Evolutionary conservation across 2,888 invertebrate genomes (phyloP).

Genomic region (Pollenia labialis): DNA sequence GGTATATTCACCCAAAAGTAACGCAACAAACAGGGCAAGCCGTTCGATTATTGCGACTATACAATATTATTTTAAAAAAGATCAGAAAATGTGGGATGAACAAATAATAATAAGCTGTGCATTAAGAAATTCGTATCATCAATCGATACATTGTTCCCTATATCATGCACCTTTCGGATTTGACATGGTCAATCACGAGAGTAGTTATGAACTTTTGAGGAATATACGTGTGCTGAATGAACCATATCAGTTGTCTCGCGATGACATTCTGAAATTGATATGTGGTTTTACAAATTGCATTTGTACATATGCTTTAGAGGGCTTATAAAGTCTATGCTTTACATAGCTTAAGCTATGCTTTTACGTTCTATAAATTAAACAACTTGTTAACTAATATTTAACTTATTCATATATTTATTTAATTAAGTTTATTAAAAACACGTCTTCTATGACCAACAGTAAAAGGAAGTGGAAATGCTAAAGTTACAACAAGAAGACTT

Average conservation of each 20-base stretch:
- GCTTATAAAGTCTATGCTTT: not conserved
- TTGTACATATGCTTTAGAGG: not conserved
- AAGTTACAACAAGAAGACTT: too few relatives aligned
- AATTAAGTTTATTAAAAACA: too few relatives aligned
- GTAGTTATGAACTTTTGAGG: not conserved
- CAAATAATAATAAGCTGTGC: not conserved
- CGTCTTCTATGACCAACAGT: too few relatives aligned
- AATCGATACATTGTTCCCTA: not conserved
- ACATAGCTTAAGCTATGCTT: not conserved
- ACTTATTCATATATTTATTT: too few relatives aligned
- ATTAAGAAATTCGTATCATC: not conserved
- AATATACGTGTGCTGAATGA: not conserved
- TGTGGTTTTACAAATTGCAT: not conserved
- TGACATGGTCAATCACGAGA: not conserved
- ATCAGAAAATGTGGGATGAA: slow-evolving; percentile 1
- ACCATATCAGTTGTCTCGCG: not conserved
- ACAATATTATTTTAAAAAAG: not conserved
- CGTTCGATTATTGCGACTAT: slow-evolving; percentile 1
- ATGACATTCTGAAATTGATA: not conserved
- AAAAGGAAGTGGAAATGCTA: too few relatives aligned
- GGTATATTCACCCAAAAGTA: not conserved
- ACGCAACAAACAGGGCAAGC: not conserved
- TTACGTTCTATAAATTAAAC: too few relatives aligned
- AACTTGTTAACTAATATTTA: too few relatives aligned
- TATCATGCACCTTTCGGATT: not conserved